Evolutionary conservation across 1,140 invertebrate species (phyloP), one percentile per base, ranked within the genome.

Genomic region (Belonocnema kinseyi): DNA sequence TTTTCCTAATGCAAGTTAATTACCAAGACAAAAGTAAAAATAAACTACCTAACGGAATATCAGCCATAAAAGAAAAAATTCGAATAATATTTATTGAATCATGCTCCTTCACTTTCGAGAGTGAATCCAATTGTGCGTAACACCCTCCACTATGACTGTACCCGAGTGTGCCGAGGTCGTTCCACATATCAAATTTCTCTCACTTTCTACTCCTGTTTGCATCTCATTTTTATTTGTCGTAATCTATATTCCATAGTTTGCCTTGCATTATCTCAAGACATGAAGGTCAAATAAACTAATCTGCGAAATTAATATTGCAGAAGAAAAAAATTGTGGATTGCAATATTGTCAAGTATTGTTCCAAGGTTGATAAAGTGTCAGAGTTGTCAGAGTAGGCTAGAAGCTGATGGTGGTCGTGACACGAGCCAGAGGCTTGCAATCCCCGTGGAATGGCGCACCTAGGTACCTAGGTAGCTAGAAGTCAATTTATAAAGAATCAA

Each of bases 21-120:
- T 11, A 11, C 81, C 82, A 81, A 81, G 72, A 77, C 77, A 77
- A 81, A 81, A 83, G 82, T 83, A 77, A 81, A 81, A 81, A 83
- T 26, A 26, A 3, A 26, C 26, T 26, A 26, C 26, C 26, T 26
- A 33, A 79, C 79, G 77, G 51, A 54, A 79, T 74, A 73, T 83
- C 80, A 72, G 19, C 58, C 72, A 58, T 74, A 82, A 78, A 80
- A 80, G 51, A 74, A 58, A 77, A 16, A 61, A 53, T 51, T 52
- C 76, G 73, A 71, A 74, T 72, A 74, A 79, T 74, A 33, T 33
- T 33, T 33, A 33, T 33, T 4, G 56, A 66, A 66, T 66, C 40
- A 13, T 1, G 21, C 16, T 40, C 58, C 58, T 66, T 66, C 26
- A 40, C 58, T 40, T 61, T 19, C 33, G 40, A 33, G 26, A 33